Base-by-base conservation (phyloP, 2,797 vertebrate species). In the Orestias chungarensis region DNA sequence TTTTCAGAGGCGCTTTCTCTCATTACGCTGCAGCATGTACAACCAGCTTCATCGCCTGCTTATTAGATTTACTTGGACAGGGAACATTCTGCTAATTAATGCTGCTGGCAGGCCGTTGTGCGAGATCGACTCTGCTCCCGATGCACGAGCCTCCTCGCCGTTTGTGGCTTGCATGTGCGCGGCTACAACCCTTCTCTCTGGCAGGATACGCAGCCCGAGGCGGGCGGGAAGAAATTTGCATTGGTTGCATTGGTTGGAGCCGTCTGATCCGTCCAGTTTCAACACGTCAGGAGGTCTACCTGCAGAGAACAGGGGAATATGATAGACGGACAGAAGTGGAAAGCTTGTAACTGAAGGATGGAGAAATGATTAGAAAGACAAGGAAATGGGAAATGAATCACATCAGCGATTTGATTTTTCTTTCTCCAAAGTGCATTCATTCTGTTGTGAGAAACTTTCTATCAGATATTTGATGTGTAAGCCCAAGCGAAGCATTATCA, bases 11-110 rank as follows among this genome's bases (percentile, higher is more conserved):
- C 76, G 82, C 55, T 18, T 82, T 78, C 69, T 77, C 82, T 88
- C 79, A 80, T 89, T 86, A 84, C 81, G 10, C 70, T 64, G 77
- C 71, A 52, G 29, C 75, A 23, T 82, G 83, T 83, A 86, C n/a
- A 81, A 88, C 70, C 74, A 75, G 82, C 79, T 83, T 73, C 71
- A 76, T 79, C 3, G 73, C 74, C 74, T 52, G 78, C 69, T 71
- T 82, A 82, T 88, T 83, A 85, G 68, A 82, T 88, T 80, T 76
- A 78, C 85, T 66, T 80, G 75, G 82, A 90, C 81, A 82, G 77
- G 75, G 82, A 87, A 84, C 84, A 85, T 84, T 77, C 77, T 64
- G 82, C 75, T 90, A 88, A 90, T 88, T 88, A 88, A 86, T 86
- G 82, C 78, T 81, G 76, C 83, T 70, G 55, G 73, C 80, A 72